phyloP scores from a whole-genome alignment of 37 sponge, comb jelly and placozoan species.

The Dysidea cf. avara region DNA sequence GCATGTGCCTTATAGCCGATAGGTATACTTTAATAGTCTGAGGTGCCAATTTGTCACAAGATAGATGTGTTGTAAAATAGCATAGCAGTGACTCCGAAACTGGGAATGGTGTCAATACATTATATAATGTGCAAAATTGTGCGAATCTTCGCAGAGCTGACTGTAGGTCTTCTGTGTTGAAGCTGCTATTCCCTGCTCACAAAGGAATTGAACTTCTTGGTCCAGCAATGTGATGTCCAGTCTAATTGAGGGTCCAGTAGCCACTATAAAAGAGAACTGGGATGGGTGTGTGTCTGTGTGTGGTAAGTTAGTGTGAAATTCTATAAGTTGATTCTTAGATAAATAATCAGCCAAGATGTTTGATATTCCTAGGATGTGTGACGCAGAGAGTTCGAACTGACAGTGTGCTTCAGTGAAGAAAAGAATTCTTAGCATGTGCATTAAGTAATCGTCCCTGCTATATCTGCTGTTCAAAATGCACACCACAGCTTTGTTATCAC shows the following conservation, averaged over 20 bases:
- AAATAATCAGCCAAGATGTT: slow-evolving; percentile 51
- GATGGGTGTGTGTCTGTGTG: not conserved
- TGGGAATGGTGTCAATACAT: slow-evolving; percentile 37
- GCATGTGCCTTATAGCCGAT: slow-evolving; percentile 17
- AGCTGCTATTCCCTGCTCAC: slow-evolving; percentile 36
- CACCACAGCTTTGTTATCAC: slow-evolving; percentile 48
- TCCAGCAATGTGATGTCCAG: slow-evolving; percentile 62
- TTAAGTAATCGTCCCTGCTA: slow-evolving; percentile 3
- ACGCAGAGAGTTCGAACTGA: not conserved
- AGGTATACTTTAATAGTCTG: slow-evolving; percentile 24
- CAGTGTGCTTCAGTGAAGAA: slow-evolving; percentile 39
- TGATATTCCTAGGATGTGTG: slow-evolving; percentile 14
- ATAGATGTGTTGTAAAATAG: slow-evolving; percentile 17
- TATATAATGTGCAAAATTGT: slow-evolving; percentile 27
- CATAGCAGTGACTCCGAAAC: slow-evolving; percentile 30
- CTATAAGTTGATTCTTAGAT: slow-evolving; percentile 15
- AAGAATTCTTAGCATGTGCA: slow-evolving; percentile 37
- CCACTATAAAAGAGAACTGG: slow-evolving; percentile 5
- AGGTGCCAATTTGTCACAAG: not conserved
- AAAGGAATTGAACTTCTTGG: slow-evolving; percentile 28
- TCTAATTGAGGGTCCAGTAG: slow-evolving; percentile 30
- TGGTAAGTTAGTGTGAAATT: slow-evolving; percentile 9
- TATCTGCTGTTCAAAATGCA: slow-evolving; percentile 1
- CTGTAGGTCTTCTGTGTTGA: slow-evolving; percentile 50
- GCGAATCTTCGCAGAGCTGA: slow-evolving; percentile 27